Evolutionary conservation across 1,140 invertebrate species (phyloP), one percentile per base, ranked within the genome.

Genomic region (Himalopsyche phryganea): DNA sequence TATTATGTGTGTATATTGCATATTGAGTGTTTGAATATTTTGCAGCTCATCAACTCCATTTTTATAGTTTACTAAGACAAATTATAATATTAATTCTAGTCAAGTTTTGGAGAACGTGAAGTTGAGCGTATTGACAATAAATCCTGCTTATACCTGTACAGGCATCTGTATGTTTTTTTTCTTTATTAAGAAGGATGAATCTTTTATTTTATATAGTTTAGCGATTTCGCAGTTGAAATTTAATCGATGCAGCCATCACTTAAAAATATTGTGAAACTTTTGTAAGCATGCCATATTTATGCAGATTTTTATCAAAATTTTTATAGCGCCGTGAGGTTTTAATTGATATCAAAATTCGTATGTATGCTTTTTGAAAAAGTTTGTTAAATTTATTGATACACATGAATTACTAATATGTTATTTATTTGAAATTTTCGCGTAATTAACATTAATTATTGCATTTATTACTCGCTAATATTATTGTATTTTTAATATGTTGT

Each of bases 91-190:
- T 45, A 54, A 35, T 54, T 60, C 58, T 60, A 60, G 58, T 60
- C 58, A 60, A 48, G 41, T 48, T 41, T 49, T 49, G 50, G 51
- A 60, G 52, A 18, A 47, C 38, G 42, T 49, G 45, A 60, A 45
- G 33, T 60, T 45, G 14, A 60, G 14, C 28, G 49, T 53, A 60
- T 60, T 60, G 58, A 60, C 58, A 60, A 60, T 60, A 60, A 60
- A 60, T 41, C 45, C 23, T 14, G 52, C 51, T 28, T 28, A 3
- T 28, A 28, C 9, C 23, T 28, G 9, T 28, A 9, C 4, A 45
- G 54, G 46, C 45, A 56, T 35, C 35, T 50, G 41, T 57, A 50
- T 57, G 47, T 57, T 50, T 57, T 40, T 40, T 40, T 40, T 40
- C n/a, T 40, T 6, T 40, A 15, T 40, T 5, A 5, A 13, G 38